Percentiles rank a stretch among this genome's conserved stretches.
Conservation (phyloP, 1,140 invertebrate genomes). For the Tetraneura akinire region DNA sequence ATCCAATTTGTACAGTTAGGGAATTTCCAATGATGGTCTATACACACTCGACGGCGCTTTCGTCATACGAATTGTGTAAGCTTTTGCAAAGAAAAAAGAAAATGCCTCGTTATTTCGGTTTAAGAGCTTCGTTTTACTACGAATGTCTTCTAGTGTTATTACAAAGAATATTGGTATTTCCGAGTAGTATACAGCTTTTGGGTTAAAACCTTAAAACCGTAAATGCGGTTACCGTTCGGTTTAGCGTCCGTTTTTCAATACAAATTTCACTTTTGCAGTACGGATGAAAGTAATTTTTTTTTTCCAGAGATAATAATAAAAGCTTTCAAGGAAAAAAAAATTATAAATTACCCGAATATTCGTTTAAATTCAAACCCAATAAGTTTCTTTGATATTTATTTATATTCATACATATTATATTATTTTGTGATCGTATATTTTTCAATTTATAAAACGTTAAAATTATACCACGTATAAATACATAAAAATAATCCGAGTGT, state of each 20-base stretch:
- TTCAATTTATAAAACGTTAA: too few relatives aligned
- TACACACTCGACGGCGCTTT: constrained; percentile 14
- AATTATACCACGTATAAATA: too few relatives aligned
- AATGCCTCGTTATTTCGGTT: constrained; percentile 39
- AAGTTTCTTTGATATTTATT: too few relatives aligned
- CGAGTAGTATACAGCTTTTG: background rate
- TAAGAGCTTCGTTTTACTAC: constrained; percentile 9
- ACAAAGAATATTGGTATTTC: constrained; percentile 17
- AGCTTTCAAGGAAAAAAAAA: background rate
- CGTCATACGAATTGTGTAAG: constrained; percentile 8
- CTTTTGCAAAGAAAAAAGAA: background rate
- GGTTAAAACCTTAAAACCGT: constrained; percentile 5
- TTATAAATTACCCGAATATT: background rate
- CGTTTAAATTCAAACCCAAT: too few relatives aligned
- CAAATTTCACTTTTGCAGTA: constrained; percentile 4
- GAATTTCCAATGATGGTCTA: constrained; percentile 31
- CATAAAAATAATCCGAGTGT: too few relatives aligned
- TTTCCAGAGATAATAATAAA: background rate
- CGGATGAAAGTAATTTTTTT: background rate
- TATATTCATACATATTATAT: too few relatives aligned
- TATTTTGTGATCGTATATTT: too few relatives aligned
- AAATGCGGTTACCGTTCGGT: constrained; percentile 11
- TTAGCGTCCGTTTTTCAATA: background rate
- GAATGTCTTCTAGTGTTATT: constrained; percentile 24
- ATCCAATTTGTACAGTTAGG: constrained; percentile 32